Percentiles rank a stretch among this genome's conserved stretches.
phyloP scores from a whole-genome alignment of 2,797 vertebrate species.

The Oryzias sinensis region DNA sequence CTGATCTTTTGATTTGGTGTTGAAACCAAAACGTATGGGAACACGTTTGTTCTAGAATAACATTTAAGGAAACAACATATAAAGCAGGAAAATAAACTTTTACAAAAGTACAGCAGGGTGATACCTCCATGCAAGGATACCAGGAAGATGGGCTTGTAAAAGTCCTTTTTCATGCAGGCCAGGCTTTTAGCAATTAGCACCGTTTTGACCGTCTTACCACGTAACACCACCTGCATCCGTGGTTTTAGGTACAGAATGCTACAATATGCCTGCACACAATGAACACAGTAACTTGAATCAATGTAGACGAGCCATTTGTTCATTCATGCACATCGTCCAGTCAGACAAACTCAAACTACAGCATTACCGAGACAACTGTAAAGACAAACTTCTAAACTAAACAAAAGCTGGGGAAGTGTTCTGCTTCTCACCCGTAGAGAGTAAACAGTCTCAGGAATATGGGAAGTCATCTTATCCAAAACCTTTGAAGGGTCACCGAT shows the following conservation, averaged over 20 bases:
- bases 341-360: no score
- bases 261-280: constrained; percentile 85
- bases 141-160: constrained; percentile 86
- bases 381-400: no score
- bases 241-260: constrained; percentile 95
- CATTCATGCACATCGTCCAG: no score
- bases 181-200: constrained; percentile 92
- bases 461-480: constrained; percentile 69
- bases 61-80: constrained; percentile 72
- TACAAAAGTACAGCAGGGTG: no score
- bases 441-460: constrained; percentile 83
- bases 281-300: not conserved
- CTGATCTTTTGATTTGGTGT: constrained; percentile 93
- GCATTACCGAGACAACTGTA: no score
- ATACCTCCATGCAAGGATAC: constrained; percentile 81
- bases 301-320: no score
- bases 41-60: constrained; percentile 73
- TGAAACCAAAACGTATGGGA: constrained; percentile 91
- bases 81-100: not conserved
- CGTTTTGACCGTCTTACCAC: constrained; percentile 89
- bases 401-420: no score
- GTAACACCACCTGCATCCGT: constrained; percentile 92
- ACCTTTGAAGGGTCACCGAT: constrained; percentile 69
- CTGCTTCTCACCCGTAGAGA: constrained; percentile 82
- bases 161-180: constrained; percentile 80